Conservation (phyloP, 2,797 vertebrate genomes). For the Squalus acanthias region DNA sequence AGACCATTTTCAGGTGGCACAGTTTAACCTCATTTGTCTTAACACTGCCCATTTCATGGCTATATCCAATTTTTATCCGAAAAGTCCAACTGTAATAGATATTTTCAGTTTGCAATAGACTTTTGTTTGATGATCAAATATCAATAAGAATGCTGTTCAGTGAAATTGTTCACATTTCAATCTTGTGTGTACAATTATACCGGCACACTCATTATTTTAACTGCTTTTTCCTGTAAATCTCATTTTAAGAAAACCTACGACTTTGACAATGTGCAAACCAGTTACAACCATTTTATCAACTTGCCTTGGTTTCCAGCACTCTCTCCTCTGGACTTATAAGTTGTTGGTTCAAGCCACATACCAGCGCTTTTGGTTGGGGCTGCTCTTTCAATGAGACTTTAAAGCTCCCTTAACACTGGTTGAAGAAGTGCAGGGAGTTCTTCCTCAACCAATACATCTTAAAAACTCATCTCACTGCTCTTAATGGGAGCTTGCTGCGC, state of each 20-base stretch:
- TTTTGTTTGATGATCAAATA: no score
- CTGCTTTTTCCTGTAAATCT: background rate
- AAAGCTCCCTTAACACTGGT: background rate
- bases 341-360: background rate
- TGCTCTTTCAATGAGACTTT: background rate
- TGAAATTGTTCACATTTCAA: no score
- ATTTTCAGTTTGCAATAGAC: no score
- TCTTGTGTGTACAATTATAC: no score
- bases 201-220: background rate
- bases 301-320: background rate
- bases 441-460: background rate
- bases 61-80: no score
- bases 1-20: no score
- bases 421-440: background rate
- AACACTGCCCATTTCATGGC: no score
- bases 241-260: background rate
- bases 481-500: background rate
- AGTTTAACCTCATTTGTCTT: no score
- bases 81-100: no score
- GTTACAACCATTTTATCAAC: background rate
- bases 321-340: background rate
- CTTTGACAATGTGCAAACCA: background rate
- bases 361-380: no score
- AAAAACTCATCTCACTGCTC: background rate
- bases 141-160: no score